Base-by-base conservation (phyloP, 2,797 vertebrate genomes). In the Dallia pectoralis region DNA sequence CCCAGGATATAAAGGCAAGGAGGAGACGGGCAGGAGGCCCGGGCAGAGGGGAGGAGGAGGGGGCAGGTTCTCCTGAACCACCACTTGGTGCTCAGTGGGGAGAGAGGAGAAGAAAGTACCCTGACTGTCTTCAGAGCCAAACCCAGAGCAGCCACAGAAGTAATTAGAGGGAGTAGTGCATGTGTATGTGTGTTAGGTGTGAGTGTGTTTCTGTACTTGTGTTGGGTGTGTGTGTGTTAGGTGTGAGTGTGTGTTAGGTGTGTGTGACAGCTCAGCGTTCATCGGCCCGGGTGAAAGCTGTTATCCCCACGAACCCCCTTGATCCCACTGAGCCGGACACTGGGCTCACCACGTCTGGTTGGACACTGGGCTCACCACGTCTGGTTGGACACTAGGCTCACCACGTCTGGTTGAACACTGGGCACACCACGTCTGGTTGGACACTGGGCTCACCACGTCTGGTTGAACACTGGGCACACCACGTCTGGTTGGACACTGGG, bases 71-170 rank as follows among this genome's bases (percentile, higher is more conserved):
- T 19, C 4, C 77, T 66, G 68, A 84, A 82, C 85, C 72, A 78
- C 83, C 77, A 75, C 81, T 81, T 87, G 86, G 77, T 15, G 75
- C 78, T 84, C 87, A 73, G 82, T 78, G 80, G 79, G 44, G 73
- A 85, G 77, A 86, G 90, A 92, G 91, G 90, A 90, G 79, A 75
- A 79, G 75, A 91, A 90, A 79, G 77, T 79, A 74, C 74, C 87
- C 80, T 84, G 82, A 82, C 87, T 80, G 82, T 80, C 84, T 86
- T 78, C 83, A 36, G 81, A 81, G 78, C 82, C 82, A 92, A 92
- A 93, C 92, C 90, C 90, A 70, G 76, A 79, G 79, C 81, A 79
- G 82, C 77, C 84, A 87, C 86, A 83, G 86, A 73, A 82, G 82
- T 78, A 83, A 79, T 74, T 71, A 61, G 79, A 75, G 51, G 16